Evolutionary conservation across 2,113 vertebrate species (phyloP).

Genomic region (Triplophysa rosa): DNA sequence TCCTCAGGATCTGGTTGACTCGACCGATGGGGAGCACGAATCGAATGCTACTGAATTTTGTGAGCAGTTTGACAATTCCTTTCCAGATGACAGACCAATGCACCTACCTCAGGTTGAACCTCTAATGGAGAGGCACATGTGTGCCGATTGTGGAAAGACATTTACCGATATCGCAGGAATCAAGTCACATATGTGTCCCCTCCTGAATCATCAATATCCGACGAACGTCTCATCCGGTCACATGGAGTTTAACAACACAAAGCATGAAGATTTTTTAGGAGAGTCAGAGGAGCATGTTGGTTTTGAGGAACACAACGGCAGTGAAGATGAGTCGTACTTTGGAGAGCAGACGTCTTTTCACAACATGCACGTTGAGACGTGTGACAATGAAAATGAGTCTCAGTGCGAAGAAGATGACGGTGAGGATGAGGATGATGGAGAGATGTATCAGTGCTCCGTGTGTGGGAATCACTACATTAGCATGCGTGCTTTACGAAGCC

Average conservation of each 20-base stretch:
- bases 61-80: constrained; percentile 63
- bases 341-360: constrained; percentile 56
- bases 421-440: constrained; percentile 67
- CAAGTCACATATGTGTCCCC: constrained; percentile 71
- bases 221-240: constrained; percentile 48
- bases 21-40: constrained; percentile 46
- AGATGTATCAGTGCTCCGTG: constrained; percentile 78
- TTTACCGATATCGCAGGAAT: constrained; percentile 75
- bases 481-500: constrained; percentile 80
- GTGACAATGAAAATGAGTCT: constrained; percentile 41
- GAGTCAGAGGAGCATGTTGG: constrained; percentile 53
- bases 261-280: constrained; percentile 48
- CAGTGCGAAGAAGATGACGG: constrained; percentile 40
- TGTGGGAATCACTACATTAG: constrained; percentile 78
- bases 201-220: constrained; percentile 60
- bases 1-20: constrained; percentile 54
- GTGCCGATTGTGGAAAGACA: constrained; percentile 76
- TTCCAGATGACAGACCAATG: constrained; percentile 57
- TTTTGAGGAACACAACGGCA: constrained; percentile 60
- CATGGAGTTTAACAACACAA: constrained; percentile 56
- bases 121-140: constrained; percentile 76
- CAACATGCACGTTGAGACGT: constrained; percentile 52
- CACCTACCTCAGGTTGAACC: constrained; percentile 68
- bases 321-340: constrained; percentile 53
- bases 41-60: constrained; percentile 55